Evolutionary conservation across 30 jellyfish, hydroid and myxozoan species (phyloP).

Genomic region (Chrysaora quinquecirrha): DNA sequence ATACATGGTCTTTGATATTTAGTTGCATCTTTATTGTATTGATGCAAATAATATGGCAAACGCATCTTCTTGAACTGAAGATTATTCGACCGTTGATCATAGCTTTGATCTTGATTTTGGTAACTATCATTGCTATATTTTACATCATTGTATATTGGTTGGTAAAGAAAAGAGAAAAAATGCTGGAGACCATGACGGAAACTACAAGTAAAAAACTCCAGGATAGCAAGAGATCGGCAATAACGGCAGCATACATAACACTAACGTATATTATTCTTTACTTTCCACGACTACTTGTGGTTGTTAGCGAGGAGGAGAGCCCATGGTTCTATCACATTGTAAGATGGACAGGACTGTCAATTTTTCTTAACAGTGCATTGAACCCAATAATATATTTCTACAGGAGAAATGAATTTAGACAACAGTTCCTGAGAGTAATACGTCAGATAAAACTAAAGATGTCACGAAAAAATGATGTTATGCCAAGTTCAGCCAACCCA

Average conservation of each 20-base stretch:
- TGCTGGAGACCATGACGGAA: neutral
- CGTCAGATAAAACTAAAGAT: no score
- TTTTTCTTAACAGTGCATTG: neutral
- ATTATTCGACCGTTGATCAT: neutral
- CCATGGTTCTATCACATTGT: neutral
- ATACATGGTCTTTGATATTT: neutral
- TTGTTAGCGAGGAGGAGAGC: neutral
- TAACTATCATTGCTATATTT: neutral
- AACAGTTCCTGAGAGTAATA: neutral
- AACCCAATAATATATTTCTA: neutral
- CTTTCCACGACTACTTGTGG: neutral
- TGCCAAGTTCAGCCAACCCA: no score
- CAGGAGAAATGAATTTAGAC: neutral
- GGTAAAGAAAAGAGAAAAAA: neutral
- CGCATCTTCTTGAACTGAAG: neutral
- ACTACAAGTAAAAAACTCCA: neutral
- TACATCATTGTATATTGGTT: neutral
- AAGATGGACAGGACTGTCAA: neutral
- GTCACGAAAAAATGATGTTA: no score
- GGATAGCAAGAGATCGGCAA: neutral
- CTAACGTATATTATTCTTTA: neutral
- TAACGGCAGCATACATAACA: neutral
- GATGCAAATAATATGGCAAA: neutral
- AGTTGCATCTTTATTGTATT: neutral
- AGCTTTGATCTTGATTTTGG: neutral